Percentiles rank a stretch among this genome's conserved stretches.
phyloP scores from a whole-genome alignment of 2,113 vertebrate genomes.

The Ictidomys tridecemlineatus region DNA sequence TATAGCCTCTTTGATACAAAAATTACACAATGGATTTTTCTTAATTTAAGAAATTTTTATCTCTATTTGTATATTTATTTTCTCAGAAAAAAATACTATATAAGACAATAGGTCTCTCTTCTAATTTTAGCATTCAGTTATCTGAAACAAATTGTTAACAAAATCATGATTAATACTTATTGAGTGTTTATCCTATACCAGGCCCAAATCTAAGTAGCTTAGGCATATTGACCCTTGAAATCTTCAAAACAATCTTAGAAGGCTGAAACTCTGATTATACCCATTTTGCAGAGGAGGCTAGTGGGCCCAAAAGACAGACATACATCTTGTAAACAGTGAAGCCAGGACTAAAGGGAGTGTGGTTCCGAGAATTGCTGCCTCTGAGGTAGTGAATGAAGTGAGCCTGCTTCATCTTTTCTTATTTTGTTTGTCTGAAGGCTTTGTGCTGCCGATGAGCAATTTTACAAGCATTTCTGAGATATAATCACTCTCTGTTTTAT shows the following conservation, averaged over 20 bases:
- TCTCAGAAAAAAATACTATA: background rate
- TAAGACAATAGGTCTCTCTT: background rate
- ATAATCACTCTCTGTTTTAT: background rate
- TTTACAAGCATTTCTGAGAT: background rate
- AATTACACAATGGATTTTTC: background rate
- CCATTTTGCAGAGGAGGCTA: background rate
- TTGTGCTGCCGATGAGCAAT: background rate
- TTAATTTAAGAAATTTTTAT: slow-evolving; percentile 49
- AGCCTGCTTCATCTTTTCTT: background rate
- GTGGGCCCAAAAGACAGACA: background rate
- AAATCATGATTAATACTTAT: background rate
- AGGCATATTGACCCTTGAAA: background rate
- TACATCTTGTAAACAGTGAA: background rate
- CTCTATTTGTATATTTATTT: background rate
- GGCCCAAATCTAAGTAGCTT: background rate
- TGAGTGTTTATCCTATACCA: background rate
- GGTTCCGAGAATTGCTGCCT: background rate
- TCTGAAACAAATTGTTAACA: background rate
- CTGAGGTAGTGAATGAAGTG: background rate
- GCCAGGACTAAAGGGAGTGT: background rate
- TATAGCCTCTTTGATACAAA: slow-evolving; percentile 5
- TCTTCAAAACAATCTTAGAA: background rate
- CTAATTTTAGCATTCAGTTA: background rate
- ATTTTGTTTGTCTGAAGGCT: background rate
- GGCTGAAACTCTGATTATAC: background rate